A percentile compares a stretch with the other conserved stretches of the same genome.
Evolutionary conservation across 2,113 vertebrate species (phyloP).

Genomic region (Cricetomys ansorgei): DNA sequence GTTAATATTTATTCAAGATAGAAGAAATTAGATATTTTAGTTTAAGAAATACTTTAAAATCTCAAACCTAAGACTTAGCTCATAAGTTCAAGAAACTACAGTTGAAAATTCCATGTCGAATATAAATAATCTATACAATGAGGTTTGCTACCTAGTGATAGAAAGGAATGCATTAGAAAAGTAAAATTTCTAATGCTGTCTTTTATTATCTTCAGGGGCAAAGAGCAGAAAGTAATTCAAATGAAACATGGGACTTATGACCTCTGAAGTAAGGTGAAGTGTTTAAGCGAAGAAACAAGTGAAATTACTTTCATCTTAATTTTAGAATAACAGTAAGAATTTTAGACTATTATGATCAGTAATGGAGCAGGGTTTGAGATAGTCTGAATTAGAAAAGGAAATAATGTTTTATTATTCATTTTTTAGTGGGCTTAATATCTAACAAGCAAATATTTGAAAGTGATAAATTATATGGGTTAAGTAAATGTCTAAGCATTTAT

Average conservation of each 20-base stretch:
- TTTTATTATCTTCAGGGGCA: background rate
- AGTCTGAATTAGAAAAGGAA: background rate
- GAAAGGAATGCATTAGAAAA: background rate
- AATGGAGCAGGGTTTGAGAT: accelerated
- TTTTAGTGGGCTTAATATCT: background rate
- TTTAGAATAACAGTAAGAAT: background rate
- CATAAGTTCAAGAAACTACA: background rate
- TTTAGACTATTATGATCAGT: background rate
- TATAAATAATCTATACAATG: background rate
- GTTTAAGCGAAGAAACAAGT: background rate
- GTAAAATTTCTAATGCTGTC: background rate
- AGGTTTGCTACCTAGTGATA: background rate
- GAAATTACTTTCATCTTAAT: background rate
- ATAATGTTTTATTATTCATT: background rate
- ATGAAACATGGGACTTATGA: background rate
- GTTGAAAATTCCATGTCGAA: background rate
- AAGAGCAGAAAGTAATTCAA: background rate
- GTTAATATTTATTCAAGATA: background rate
- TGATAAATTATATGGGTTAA: background rate
- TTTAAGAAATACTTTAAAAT: background rate
- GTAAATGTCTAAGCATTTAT: background rate
- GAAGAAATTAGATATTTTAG: background rate
- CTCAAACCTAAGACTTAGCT: background rate
- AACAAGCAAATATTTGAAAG: background rate
- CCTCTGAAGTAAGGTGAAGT: background rate